Evolutionary conservation across 2,113 vertebrate species (phyloP).

Genomic region (Balaeniceps rex): DNA sequence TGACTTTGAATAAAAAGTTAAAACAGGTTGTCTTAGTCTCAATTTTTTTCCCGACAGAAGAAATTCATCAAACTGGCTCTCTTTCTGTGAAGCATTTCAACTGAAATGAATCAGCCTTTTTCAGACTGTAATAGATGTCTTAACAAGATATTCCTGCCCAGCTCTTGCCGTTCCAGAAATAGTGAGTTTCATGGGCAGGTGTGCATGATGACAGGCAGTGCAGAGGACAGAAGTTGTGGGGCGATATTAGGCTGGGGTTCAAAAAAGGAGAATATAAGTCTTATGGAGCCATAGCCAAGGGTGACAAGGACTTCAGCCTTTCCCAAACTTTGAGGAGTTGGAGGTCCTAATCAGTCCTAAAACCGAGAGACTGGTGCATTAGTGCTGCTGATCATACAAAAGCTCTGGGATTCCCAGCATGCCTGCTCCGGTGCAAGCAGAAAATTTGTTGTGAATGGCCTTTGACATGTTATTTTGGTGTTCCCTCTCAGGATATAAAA

Average conservation of each 20-base stretch:
- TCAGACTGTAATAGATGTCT: not conserved
- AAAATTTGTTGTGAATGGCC: not conserved
- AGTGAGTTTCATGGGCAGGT: not conserved
- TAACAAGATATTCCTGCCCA: not conserved
- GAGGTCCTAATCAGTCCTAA: not conserved
- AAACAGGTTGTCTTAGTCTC: not conserved
- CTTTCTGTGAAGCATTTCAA: not conserved
- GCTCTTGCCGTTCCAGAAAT: not conserved
- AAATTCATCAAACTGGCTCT: not conserved
- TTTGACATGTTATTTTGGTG: not conserved
- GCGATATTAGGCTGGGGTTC: not conserved
- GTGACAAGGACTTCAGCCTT: not conserved
- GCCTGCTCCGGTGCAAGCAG: not conserved
- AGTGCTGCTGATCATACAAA: not conserved
- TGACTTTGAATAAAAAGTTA: constrained; percentile 23
- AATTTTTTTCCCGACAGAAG: not conserved
- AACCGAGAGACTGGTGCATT: not conserved
- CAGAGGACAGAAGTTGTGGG: not conserved
- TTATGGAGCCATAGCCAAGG: not conserved
- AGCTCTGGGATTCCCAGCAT: not conserved
- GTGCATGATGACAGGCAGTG: not conserved
- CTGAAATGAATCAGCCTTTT: not conserved
- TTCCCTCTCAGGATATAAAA: not conserved
- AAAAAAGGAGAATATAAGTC: not conserved
- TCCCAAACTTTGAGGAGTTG: not conserved